Conservation (phyloP, 2,888 invertebrate species). For the Hecatera dysodea region DNA sequence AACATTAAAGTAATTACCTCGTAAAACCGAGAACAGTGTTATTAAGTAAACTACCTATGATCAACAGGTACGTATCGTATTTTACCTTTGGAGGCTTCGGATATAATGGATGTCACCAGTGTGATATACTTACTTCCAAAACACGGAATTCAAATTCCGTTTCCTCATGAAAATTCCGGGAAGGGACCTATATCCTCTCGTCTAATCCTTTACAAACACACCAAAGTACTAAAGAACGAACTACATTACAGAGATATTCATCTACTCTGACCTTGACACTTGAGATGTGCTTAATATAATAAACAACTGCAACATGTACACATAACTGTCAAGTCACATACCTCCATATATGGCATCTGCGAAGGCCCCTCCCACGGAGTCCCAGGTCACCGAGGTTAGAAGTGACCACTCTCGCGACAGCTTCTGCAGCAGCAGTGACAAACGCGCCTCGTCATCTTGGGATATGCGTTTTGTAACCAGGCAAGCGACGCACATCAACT, state of each 20-base stretch:
- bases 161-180: too few species aligned
- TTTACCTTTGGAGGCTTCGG: too few species aligned
- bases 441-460: conserved; percentile 93
- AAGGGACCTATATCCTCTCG: too few species aligned
- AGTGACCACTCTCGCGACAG: conserved; percentile 94
- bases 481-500: conserved; percentile 93
- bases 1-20: too few species aligned
- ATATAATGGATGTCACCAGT: too few species aligned
- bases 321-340: conserved; percentile 53
- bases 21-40: too few species aligned
- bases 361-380: conserved; percentile 92
- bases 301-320: conserved; percentile 22
- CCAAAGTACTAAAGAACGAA: not conserved
- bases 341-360: conserved; percentile 93
- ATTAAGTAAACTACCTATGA: too few species aligned
- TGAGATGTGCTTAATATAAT: not conserved
- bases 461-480: conserved; percentile 93
- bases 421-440: conserved; percentile 93
- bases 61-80: too few species aligned
- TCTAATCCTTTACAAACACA: too few species aligned
- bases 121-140: too few species aligned
- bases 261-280: conserved; percentile 7
- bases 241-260: not conserved
- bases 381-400: conserved; percentile 94
- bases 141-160: too few species aligned